phyloP scores from a whole-genome alignment of 37 sponge, comb jelly and placozoan species.

The Haliclona indistincta region DNA sequence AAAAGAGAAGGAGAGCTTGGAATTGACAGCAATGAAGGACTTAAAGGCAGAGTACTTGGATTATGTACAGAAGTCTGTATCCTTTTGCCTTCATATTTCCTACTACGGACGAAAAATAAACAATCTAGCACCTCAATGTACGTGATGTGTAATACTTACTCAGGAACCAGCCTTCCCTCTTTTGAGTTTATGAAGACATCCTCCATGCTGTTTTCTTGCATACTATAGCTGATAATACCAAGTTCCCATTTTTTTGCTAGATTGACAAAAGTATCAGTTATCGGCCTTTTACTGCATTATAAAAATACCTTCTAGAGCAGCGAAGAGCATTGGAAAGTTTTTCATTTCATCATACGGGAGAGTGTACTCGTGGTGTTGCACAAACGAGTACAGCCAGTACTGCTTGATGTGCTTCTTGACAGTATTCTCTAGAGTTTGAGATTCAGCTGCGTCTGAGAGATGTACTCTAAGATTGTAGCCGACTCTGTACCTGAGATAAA shows the following conservation, averaged over 20 bases:
- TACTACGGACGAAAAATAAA: neutral
- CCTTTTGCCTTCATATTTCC: too few species aligned
- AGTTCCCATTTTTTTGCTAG: conserved; percentile 43
- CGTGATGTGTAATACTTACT: too few species aligned
- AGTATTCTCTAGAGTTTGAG: too few species aligned
- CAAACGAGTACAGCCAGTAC: too few species aligned
- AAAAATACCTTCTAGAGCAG: conserved; percentile 60
- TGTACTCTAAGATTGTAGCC: neutral
- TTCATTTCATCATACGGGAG: conserved; percentile 63
- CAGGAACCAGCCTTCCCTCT: conserved; percentile 66
- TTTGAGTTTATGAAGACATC: conserved; percentile 94
- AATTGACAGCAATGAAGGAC: too few species aligned
- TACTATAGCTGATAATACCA: conserved; percentile 88
- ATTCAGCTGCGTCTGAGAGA: too few species aligned
- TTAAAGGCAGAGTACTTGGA: too few species aligned
- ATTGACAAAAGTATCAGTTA: neutral
- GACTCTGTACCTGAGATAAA: neutral
- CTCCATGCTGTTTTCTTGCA: conserved; percentile 93
- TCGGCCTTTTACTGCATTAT: neutral
- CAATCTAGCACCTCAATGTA: too few species aligned
- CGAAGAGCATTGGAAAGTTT: conserved; percentile 81
- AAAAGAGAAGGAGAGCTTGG: too few species aligned
- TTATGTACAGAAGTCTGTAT: too few species aligned
- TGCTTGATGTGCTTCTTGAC: too few species aligned
- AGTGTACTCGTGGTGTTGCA: too few species aligned